Conservation (phyloP, 1,140 invertebrate genomes). For the Archegozetes longisetosus region DNA sequence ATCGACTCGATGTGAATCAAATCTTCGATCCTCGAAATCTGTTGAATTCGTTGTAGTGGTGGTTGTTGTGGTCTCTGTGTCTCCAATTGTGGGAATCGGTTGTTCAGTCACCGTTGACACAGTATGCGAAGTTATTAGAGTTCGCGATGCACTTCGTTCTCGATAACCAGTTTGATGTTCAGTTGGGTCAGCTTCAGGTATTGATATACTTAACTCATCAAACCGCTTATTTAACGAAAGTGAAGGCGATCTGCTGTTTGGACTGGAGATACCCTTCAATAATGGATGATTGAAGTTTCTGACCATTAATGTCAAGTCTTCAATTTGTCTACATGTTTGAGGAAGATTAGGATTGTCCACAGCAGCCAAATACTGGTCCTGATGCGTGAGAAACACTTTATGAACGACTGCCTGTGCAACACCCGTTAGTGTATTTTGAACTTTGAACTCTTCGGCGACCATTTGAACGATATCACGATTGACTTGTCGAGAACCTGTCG, state of each 20-base stretch:
- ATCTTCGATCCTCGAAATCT: not conserved
- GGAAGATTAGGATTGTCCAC: conserved; percentile 18
- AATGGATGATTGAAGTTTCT: not conserved
- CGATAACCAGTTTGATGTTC: not conserved
- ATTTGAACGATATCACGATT: conserved; percentile 62
- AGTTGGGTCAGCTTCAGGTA: not conserved
- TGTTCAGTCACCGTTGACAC: not conserved
- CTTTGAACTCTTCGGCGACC: conserved; percentile 59
- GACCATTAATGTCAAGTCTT: conserved; percentile 62
- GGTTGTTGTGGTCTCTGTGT: not conserved
- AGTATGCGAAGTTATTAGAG: not conserved
- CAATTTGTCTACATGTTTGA: conserved; percentile 36
- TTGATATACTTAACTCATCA: not conserved
- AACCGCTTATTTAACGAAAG: not conserved
- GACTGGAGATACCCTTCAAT: not conserved
- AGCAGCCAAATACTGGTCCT: conserved; percentile 49
- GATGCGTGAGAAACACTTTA: conserved; percentile 63
- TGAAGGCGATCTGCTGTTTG: not conserved
- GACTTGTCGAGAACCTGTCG: conserved; percentile 47
- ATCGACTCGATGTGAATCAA: not conserved
- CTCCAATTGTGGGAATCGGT: not conserved
- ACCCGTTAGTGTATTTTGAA: conserved; percentile 56
- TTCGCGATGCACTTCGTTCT: not conserved
- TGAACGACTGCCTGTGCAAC: conserved; percentile 74
- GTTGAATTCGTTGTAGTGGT: not conserved